phyloP scores from a whole-genome alignment of 2,797 vertebrate genomes.

The Tadarida brasiliensis region DNA sequence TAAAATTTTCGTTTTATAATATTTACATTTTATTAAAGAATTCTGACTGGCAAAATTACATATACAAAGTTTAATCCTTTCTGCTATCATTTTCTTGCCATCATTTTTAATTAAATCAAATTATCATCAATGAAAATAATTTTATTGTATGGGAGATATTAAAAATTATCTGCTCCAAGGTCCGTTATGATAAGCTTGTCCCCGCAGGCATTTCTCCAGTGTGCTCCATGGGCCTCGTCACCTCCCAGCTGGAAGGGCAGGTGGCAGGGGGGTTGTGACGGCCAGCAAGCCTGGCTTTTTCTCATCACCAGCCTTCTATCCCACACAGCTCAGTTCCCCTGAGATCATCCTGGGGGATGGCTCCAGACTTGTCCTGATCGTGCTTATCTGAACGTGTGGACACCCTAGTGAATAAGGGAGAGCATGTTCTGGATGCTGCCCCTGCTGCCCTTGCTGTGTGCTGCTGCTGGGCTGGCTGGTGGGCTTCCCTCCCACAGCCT shows the following conservation, averaged over 20 bases:
- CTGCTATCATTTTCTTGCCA: background rate
- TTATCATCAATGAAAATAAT: background rate
- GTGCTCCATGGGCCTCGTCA: background rate
- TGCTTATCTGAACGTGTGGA: background rate
- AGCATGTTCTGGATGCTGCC: background rate
- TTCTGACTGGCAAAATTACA: background rate
- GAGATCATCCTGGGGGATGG: background rate
- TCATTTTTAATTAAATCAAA: background rate
- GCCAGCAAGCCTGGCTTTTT: background rate
- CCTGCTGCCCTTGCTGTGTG: background rate
- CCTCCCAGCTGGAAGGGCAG: background rate
- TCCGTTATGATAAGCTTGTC: background rate
- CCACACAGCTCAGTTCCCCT: background rate
- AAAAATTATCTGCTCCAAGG: background rate
- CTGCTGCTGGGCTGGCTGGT: background rate
- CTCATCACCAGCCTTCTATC: background rate
- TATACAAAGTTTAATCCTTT: background rate
- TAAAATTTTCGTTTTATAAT: background rate
- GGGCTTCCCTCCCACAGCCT: background rate
- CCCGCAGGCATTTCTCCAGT: background rate
- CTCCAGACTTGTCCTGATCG: accelerated
- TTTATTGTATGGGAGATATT: background rate
- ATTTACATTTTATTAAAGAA: background rate
- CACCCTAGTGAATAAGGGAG: background rate
- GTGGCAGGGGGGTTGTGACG: background rate